phyloP scores from a whole-genome alignment of 2,797 vertebrate species.

The Lates japonicus region DNA sequence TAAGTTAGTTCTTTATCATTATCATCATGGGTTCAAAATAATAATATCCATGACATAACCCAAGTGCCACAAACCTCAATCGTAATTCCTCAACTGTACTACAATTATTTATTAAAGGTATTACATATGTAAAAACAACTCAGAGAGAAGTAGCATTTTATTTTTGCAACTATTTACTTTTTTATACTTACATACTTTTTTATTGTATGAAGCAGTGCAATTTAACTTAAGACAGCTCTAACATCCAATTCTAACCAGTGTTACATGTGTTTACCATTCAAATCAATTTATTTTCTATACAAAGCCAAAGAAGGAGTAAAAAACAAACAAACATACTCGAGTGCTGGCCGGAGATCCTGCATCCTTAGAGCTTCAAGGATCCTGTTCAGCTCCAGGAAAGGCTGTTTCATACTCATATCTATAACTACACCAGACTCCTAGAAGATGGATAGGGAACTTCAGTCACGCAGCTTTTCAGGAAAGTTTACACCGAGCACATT shows the following conservation, averaged over 20 bases:
- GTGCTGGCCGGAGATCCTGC: conserved; percentile 91
- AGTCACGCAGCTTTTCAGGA: background rate
- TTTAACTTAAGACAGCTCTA: background rate
- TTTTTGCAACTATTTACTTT: background rate
- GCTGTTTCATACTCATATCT: conserved; percentile 94
- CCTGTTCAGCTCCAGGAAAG: conserved; percentile 92
- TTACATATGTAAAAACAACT: background rate
- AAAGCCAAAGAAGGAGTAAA: background rate
- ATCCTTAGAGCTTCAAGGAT: conserved; percentile 93
- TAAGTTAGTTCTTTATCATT: background rate
- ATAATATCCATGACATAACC: background rate
- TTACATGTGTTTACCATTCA: background rate
- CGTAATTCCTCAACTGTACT: background rate
- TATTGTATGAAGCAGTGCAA: background rate
- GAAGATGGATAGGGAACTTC: conserved; percentile 20
- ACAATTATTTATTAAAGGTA: background rate
- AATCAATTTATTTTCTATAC: background rate
- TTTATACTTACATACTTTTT: background rate
- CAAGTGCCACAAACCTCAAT: background rate
- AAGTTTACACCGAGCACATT: background rate
- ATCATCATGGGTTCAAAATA: background rate
- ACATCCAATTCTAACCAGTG: background rate
- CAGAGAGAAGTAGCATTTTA: background rate
- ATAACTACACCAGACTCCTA: conserved; percentile 91
- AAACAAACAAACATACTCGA: conserved; percentile 85